These are phyloP conservation scores for Ploceus nigricollis DNA, from an alignment of 2,113 vertebrate genomes.

Conservation along the genomic window DNA sequence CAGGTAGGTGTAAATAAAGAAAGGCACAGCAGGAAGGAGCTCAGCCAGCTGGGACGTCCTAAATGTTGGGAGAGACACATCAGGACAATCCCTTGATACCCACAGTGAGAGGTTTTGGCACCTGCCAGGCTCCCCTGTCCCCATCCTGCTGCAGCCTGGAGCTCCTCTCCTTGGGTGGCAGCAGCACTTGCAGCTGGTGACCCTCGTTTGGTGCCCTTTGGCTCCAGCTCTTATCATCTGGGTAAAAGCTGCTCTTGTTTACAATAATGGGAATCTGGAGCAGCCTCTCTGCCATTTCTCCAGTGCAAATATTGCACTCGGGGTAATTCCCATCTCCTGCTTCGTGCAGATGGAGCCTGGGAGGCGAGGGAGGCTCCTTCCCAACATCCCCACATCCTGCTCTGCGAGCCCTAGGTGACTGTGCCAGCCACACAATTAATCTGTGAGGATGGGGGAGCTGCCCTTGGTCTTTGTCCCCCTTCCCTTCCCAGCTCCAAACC, in stretches of 20 bases:
- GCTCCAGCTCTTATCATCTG: neutral
- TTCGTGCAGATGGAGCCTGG: neutral
- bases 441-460: neutral
- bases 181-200: neutral
- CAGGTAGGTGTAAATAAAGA: neutral
- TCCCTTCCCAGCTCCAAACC: neutral
- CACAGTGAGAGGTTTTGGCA: neutral
- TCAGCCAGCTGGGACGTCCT: neutral
- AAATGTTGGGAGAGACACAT: neutral
- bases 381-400: accelerated
- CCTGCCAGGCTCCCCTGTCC: neutral
- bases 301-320: neutral
- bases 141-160: neutral
- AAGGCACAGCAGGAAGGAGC: neutral
- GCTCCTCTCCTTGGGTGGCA: constrained; percentile 5
- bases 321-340: neutral
- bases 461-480: neutral
- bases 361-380: neutral
- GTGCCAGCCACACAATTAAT: accelerated
- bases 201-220: neutral
- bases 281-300: neutral
- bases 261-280: neutral
- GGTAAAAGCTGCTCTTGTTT: neutral
- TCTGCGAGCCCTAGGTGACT: neutral
- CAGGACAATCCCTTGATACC: neutral